Percentiles rank a stretch among this genome's conserved stretches.
Conservation (phyloP, 2,113 vertebrate genomes). For the Emydura subglobosa region DNA sequence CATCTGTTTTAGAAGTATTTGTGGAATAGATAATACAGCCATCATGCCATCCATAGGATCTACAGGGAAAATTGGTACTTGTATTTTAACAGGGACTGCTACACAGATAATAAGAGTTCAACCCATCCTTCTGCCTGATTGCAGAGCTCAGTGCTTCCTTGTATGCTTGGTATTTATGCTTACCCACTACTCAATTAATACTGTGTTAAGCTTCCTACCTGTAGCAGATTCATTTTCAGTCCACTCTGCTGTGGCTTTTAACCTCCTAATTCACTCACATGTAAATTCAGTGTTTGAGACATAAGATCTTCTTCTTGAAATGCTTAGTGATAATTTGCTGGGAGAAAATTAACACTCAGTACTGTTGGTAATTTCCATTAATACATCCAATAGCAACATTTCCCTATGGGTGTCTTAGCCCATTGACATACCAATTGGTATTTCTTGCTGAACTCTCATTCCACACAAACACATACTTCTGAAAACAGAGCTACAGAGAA, state of each 20-base stretch:
- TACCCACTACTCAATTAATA: rapidly evolving
- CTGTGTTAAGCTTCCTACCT: rapidly evolving
- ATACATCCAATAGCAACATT: not conserved
- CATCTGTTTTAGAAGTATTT: not conserved
- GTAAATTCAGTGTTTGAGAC: not conserved
- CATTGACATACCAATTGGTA: not conserved
- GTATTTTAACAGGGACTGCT: not conserved
- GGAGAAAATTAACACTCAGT: not conserved
- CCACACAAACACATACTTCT: not conserved
- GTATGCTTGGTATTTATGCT: not conserved
- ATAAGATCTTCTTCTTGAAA: not conserved
- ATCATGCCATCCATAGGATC: not conserved
- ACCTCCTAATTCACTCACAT: not conserved
- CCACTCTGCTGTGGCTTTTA: not conserved
- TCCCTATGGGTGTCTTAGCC: not conserved
- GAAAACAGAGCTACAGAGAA: not conserved
- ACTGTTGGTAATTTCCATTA: not conserved
- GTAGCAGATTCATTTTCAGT: not conserved
- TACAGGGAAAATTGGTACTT: not conserved
- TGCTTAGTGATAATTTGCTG: not conserved
- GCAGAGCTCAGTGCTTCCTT: rapidly evolving
- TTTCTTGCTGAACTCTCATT: not conserved
- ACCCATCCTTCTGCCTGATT: not conserved
- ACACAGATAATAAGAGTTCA: not conserved
- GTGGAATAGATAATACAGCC: not conserved